These are phyloP conservation scores for Amaurobius ferox DNA, from an alignment of 2,888 invertebrate species.

Conservation along the genomic window DNA sequence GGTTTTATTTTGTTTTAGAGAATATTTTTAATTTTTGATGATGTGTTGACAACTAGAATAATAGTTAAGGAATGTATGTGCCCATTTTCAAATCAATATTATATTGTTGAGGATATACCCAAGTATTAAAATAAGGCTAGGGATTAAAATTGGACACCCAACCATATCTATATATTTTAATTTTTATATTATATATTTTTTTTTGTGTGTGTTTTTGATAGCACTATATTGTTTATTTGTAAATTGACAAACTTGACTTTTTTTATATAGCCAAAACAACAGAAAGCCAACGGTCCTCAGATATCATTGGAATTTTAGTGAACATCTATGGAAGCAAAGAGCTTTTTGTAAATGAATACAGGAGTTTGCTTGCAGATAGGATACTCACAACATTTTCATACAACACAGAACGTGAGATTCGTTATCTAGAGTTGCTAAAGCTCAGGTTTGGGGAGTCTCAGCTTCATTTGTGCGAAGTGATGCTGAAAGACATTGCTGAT, in stretches of 20 bases:
- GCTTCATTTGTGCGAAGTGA: constrained; percentile 97
- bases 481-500: constrained; percentile 97
- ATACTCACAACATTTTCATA: constrained; percentile 89
- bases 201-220: no score
- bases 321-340: constrained; percentile 99
- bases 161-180: no score
- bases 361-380: constrained; percentile 93
- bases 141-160: no score
- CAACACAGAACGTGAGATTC: constrained; percentile 92
- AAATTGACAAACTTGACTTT: not conserved
- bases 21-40: no score
- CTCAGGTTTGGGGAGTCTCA: constrained; percentile 96
- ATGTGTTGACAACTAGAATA: no score
- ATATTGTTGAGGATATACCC: no score
- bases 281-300: constrained; percentile 81
- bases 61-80: no score
- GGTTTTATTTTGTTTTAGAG: no score
- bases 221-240: no score
- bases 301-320: constrained; percentile 98
- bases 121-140: no score
- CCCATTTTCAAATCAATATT: no score
- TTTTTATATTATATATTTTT: no score
- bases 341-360: constrained; percentile 97
- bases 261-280: constrained; percentile 80
- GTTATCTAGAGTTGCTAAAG: constrained; percentile 95